These are phyloP conservation scores for Atherinosoma microstoma DNA, from an alignment of 2,797 vertebrate species.

Conservation along the genomic window DNA sequence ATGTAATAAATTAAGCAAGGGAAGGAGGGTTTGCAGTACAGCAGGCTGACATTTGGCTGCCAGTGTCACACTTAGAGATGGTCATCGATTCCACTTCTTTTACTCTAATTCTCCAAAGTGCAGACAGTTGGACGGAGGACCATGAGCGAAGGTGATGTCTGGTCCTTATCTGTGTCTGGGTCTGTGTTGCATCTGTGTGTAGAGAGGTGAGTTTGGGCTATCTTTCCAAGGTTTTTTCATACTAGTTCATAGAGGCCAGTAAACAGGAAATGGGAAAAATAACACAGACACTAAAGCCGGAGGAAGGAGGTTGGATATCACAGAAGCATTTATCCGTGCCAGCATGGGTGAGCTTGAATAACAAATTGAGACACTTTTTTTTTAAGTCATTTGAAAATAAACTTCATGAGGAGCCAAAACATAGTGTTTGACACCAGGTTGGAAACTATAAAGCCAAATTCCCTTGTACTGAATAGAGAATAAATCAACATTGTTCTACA, in stretches of 20 bases:
- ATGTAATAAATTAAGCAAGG: constrained; percentile 95
- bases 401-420: background rate
- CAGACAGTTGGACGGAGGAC: constrained; percentile 29
- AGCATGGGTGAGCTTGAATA: constrained; percentile 3
- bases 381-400: background rate
- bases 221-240: no score
- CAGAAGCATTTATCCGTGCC: constrained; percentile 9
- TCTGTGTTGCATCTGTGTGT: constrained; percentile 17
- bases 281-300: constrained; percentile 35
- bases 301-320: constrained; percentile 41
- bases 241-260: background rate
- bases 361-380: constrained; percentile 7
- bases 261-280: constrained; percentile 32
- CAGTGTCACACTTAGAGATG: constrained; percentile 50
- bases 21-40: constrained; percentile 79
- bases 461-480: background rate
- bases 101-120: constrained; percentile 21
- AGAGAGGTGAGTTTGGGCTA: constrained; percentile 15
- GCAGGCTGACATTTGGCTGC: constrained; percentile 61
- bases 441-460: background rate
- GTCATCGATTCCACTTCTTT: constrained; percentile 55
- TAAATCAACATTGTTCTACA: no score
- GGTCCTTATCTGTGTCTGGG: constrained; percentile 36
- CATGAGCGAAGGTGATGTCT: constrained; percentile 46
- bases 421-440: background rate